A percentile compares a stretch with the other conserved stretches of the same genome.
Evolutionary conservation across 1,140 invertebrate genomes (phyloP).

Genomic region (Aphelinus atriplicis): DNA sequence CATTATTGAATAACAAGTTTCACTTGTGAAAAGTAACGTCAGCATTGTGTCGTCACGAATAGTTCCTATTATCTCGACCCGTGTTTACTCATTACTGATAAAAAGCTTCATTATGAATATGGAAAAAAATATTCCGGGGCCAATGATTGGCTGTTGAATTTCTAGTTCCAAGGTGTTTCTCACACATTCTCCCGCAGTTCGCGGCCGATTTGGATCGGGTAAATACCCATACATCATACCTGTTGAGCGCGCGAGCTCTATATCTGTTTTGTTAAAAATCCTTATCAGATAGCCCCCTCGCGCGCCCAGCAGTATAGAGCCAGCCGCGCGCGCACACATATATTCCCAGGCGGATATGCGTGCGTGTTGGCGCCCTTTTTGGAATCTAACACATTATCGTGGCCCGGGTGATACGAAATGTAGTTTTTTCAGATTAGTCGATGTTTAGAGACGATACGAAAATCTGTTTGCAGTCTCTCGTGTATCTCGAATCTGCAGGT

Average conservation of each 20-base stretch:
- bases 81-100: too few relatives aligned
- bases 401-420: conserved; percentile 40
- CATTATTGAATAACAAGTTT: too few relatives aligned
- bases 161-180: too few relatives aligned
- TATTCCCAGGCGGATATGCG: conserved; percentile 46
- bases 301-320: background rate
- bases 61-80: too few relatives aligned
- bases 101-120: too few relatives aligned
- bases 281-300: background rate
- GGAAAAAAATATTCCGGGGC: too few relatives aligned
- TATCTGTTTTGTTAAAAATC: conserved; percentile 46
- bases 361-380: conserved; percentile 48
- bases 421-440: conserved; percentile 53
- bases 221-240: conserved; percentile 31
- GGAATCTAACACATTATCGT: conserved; percentile 53
- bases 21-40: too few relatives aligned
- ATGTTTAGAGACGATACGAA: conserved; percentile 55
- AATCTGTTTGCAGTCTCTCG: conserved; percentile 36
- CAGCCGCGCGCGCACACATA: conserved; percentile 32
- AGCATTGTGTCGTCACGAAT: too few relatives aligned
- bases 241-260: conserved; percentile 32
- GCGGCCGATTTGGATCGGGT: conserved; percentile 14
- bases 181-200: too few relatives aligned
- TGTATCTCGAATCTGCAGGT: conserved; percentile 42
- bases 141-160: too few relatives aligned